Base-by-base conservation (phyloP, 2,797 vertebrate species). In the Pachyuromys duprasi region DNA sequence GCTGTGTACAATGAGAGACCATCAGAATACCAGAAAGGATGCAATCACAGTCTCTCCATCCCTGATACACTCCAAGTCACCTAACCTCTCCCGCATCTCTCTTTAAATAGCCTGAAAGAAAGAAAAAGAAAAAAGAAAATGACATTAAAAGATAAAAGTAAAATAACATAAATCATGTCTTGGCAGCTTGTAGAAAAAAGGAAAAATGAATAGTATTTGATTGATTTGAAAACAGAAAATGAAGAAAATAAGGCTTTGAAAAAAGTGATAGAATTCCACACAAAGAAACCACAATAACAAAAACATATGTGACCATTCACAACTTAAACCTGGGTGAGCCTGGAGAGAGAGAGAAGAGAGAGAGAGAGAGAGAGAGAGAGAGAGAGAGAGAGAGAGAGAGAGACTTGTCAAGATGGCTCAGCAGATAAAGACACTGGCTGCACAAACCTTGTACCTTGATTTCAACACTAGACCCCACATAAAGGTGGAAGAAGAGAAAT, bases 181-280 rank as follows among this genome's bases (percentile, higher is more conserved):
- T 87, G 28, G 39, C 76, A 75, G 20, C 2, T 31, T 67, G 39
- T 3, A 57, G 13, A 57, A 14, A 67, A 15, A n/a, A 74, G n/a
- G 31, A 53, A 60, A 26, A 86, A 57, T 55, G 24, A 92, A 67
- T 63, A 76, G 45, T 26, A 60, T 60, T 74, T 63, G 72, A 26
- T 62, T 82, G 42, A 87, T 76, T 55, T 86, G 45, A 80, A 90
- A 86, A 53, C 33, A 20, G 63, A 53, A 82, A 93, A 88, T 20
- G 4, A 67, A 65, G 80, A 88, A 70, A 89, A 67, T 31, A 4
- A 2, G 36, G 1, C 17, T 72, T 84, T 82, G 39, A 6, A 82
- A 72, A 93, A 63, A 18, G 0, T 39, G 24, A 65, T 31, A 39
- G 8, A 62, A 49, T 72, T 70, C 75, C 22, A 45, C 36, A 18